Percentiles rank a stretch among this genome's conserved stretches.
These are phyloP conservation scores for Halichondria panicea DNA, from an alignment of 37 sponge, comb jelly and placozoan genomes.

Conservation along the genomic window DNA sequence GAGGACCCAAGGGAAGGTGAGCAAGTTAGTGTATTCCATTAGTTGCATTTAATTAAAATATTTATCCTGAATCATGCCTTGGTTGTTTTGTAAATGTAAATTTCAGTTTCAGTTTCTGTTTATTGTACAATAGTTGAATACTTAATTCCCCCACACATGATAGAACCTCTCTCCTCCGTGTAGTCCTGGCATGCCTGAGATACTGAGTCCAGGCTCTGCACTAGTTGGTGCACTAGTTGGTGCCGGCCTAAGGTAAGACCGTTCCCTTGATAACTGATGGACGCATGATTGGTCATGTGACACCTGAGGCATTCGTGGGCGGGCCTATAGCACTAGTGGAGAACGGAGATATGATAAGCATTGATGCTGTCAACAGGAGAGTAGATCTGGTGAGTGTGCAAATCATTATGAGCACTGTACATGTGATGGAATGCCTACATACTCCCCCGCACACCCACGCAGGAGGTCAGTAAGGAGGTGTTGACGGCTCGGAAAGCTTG, in stretches of 20 bases:
- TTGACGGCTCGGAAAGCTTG: background rate
- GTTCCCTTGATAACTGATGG: constrained; percentile 75
- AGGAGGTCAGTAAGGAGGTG: constrained; percentile 47
- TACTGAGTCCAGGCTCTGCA: constrained; percentile 79
- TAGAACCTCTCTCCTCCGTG: too few species aligned
- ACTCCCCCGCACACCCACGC: too few species aligned
- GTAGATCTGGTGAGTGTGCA: constrained; percentile 38
- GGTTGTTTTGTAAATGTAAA: too few species aligned
- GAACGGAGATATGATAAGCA: constrained; percentile 42
- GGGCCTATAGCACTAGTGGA: constrained; percentile 55
- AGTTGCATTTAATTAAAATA: too few species aligned
- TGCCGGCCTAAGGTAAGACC: constrained; percentile 63
- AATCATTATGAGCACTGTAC: too few species aligned
- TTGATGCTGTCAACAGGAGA: constrained; percentile 30
- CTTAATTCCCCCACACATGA: too few species aligned
- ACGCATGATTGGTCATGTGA: constrained; percentile 69
- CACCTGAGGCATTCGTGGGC: constrained; percentile 56
- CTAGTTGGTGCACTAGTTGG: too few species aligned
- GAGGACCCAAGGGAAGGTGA: constrained; percentile 83
- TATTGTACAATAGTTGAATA: too few species aligned
- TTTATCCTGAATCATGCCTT: too few species aligned
- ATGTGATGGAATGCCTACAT: too few species aligned
- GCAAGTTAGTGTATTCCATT: too few species aligned
- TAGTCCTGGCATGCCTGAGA: constrained; percentile 85
- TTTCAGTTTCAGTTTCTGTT: too few species aligned